Percentiles rank a stretch among this genome's conserved stretches.
phyloP scores from a whole-genome alignment of 1,140 invertebrate species.

The Helicoverpa zea region DNA sequence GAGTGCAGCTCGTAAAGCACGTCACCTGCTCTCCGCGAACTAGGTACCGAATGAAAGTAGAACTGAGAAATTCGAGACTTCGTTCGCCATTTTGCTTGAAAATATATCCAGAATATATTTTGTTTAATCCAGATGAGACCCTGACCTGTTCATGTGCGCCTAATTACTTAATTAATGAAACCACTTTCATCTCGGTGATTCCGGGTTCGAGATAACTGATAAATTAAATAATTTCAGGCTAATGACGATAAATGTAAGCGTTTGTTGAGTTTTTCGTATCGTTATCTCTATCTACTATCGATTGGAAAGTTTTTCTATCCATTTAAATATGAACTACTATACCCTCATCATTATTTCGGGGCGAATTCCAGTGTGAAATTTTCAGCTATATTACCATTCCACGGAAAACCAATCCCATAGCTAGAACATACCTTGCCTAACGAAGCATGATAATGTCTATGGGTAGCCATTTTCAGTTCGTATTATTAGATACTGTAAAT shows the following conservation, averaged over 20 bases:
- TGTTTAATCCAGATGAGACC: slow-evolving; percentile 17
- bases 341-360: too few species aligned
- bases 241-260: background rate
- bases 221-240: slow-evolving; percentile 9
- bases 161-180: slow-evolving; percentile 38
- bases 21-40: slow-evolving; percentile 38
- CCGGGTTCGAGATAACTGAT: slow-evolving; percentile 4
- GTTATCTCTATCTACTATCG: too few species aligned
- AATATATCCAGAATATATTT: slow-evolving; percentile 37
- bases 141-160: slow-evolving; percentile 7
- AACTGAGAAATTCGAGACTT: slow-evolving; percentile 41
- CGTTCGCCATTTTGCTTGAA: slow-evolving; percentile 15
- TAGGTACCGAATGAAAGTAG: slow-evolving; percentile 13
- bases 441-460: too few species aligned
- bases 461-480: too few species aligned
- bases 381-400: too few species aligned
- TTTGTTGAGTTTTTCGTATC: too few species aligned
- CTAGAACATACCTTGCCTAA: too few species aligned
- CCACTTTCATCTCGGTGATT: slow-evolving; percentile 34
- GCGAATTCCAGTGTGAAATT: too few species aligned
- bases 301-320: too few species aligned
- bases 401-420: too few species aligned
- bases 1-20: slow-evolving; percentile 59
- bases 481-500: background rate
- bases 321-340: too few species aligned